Conservation (phyloP, 2,113 vertebrate species). For the Bambusicola thoracicus region DNA sequence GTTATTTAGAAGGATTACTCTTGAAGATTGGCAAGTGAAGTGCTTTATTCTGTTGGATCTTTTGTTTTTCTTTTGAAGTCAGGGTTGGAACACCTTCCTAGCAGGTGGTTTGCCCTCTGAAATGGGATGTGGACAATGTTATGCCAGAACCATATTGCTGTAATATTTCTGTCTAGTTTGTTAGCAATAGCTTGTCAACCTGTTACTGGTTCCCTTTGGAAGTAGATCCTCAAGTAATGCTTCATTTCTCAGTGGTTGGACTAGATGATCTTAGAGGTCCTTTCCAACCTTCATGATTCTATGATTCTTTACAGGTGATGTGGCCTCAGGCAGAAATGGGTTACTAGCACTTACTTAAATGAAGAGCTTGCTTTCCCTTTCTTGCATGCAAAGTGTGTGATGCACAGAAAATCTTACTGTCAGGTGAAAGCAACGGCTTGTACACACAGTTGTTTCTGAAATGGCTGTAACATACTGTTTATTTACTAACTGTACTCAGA, state of each 20-base stretch:
- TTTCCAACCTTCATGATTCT: too few relatives aligned
- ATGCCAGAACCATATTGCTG: not conserved
- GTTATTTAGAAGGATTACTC: constrained; percentile 16
- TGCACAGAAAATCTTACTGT: not conserved
- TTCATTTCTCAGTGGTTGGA: not conserved
- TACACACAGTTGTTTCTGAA: not conserved
- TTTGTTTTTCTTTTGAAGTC: not conserved
- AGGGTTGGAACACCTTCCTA: constrained; percentile 4
- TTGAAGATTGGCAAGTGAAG: not conserved
- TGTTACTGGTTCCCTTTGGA: not conserved
- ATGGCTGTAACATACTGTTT: not conserved
- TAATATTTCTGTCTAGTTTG: not conserved
- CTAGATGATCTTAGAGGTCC: too few relatives aligned
- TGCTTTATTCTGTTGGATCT: not conserved
- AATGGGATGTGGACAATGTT: not conserved
- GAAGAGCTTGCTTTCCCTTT: constrained; percentile 41
- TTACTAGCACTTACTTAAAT: constrained; percentile 32
- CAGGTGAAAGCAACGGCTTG: not conserved
- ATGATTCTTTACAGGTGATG: not conserved
- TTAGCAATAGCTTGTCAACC: not conserved
- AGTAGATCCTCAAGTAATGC: not conserved
- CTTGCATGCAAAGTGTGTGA: not conserved
- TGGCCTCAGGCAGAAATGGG: constrained; percentile 18
- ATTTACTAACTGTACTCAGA: not conserved
- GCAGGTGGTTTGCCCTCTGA: not conserved